Percentiles rank a stretch among this genome's conserved stretches.
Conservation (phyloP, 2,888 invertebrate genomes). For the Clistopyga incitator region DNA sequence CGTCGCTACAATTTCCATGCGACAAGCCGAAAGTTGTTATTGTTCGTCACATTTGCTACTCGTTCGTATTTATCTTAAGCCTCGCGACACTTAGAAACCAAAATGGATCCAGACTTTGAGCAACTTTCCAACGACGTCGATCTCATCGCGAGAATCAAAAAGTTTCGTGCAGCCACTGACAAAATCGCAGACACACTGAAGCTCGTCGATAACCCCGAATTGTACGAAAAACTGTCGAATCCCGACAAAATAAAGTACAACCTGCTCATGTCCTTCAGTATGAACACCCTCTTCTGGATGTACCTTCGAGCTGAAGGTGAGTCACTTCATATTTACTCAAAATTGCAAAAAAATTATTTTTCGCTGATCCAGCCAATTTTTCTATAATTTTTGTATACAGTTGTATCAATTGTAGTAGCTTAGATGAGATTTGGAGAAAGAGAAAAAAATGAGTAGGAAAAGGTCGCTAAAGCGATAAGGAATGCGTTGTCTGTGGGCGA, state of each 20-base stretch:
- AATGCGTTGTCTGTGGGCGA: too few relatives aligned
- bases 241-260: slow-evolving; percentile 81
- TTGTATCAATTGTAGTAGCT: too few relatives aligned
- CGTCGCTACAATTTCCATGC: not conserved
- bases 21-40: not conserved
- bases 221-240: slow-evolving; percentile 79
- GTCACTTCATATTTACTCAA: not conserved
- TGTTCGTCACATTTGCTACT: not conserved
- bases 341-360: too few relatives aligned
- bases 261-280: slow-evolving; percentile 79
- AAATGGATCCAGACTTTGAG: slow-evolving; percentile 77
- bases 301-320: slow-evolving; percentile 81
- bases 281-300: slow-evolving; percentile 83
- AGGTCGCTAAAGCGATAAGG: too few relatives aligned
- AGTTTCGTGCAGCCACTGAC: slow-evolving; percentile 74
- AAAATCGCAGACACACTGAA: slow-evolving; percentile 76
- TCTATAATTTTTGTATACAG: too few relatives aligned
- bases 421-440: not conserved
- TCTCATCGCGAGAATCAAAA: slow-evolving; percentile 75
- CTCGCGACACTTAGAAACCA: not conserved
- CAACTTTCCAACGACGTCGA: slow-evolving; percentile 78
- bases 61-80: not conserved
- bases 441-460: too few relatives aligned
- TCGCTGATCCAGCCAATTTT: too few relatives aligned
- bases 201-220: slow-evolving; percentile 73